phyloP scores from a whole-genome alignment of 2,113 vertebrate species.

The Pseudopodoces humilis region DNA sequence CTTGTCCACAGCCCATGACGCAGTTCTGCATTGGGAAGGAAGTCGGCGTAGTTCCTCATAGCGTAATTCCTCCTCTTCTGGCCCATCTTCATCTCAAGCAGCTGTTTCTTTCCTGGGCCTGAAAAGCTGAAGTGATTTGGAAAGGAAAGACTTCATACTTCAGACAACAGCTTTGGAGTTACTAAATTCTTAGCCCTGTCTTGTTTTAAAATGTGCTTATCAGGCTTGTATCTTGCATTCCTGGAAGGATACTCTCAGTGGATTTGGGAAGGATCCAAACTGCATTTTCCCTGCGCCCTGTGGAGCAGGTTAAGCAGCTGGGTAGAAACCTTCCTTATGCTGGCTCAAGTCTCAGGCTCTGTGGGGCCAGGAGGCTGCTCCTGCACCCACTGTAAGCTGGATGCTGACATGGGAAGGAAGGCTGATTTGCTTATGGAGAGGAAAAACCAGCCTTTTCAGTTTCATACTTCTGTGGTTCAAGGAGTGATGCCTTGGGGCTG shows the following conservation, averaged over 20 bases:
- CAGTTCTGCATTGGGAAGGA: not conserved
- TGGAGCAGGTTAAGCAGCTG: rapidly evolving
- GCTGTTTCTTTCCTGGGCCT: not conserved
- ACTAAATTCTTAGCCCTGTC: rapidly evolving
- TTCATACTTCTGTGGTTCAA: not conserved
- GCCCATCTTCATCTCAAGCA: not conserved
- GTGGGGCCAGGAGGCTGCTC: rapidly evolving
- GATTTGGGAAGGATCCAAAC: not conserved
- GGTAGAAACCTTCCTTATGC: not conserved
- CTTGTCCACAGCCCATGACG: rapidly evolving
- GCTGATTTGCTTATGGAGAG: not conserved
- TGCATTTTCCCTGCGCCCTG: not conserved
- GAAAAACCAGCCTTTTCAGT: not conserved
- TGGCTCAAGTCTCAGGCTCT: rapidly evolving
- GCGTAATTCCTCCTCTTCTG: not conserved
- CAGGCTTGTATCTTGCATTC: not conserved
- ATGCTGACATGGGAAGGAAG: not conserved
- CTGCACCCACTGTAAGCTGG: rapidly evolving
- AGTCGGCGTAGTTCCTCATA: rapidly evolving
- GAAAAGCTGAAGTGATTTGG: not conserved
- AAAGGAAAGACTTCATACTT: not conserved
- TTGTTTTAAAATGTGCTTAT: not conserved
- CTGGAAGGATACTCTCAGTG: not conserved
- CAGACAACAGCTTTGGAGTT: not conserved
- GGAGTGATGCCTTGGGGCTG: not conserved